Evolutionary conservation across 2,113 vertebrate genomes (phyloP).

Genomic region (Callorhinus ursinus): DNA sequence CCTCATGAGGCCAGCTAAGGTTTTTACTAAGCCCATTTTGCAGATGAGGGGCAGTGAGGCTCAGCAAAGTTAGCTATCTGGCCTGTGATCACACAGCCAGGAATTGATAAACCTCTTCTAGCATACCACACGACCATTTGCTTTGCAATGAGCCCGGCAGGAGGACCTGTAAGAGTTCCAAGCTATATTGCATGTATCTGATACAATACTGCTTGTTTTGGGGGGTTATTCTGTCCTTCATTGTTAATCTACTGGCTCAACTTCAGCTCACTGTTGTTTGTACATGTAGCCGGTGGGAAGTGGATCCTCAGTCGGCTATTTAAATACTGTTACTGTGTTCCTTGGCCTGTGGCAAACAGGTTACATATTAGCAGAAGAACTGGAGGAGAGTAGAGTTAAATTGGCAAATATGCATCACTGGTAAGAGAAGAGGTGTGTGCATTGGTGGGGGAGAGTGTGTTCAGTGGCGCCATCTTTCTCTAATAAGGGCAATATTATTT

Average conservation of each 20-base stretch:
- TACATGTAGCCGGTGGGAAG: background rate
- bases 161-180: background rate
- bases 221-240: background rate
- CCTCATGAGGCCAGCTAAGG: background rate
- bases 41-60: background rate
- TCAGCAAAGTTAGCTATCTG: background rate
- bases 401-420: background rate
- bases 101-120: background rate
- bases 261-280: background rate
- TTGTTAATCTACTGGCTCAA: background rate
- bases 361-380: background rate
- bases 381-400: background rate
- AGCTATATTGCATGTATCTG: background rate
- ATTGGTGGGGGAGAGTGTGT: fast-evolving
- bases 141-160: background rate
- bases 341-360: background rate
- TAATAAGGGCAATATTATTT: background rate
- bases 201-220: background rate
- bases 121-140: background rate
- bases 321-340: background rate
- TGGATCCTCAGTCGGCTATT: background rate
- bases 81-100: background rate
- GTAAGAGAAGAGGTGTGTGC: background rate
- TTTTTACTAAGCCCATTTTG: background rate
- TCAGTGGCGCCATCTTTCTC: fast-evolving